A percentile compares a stretch with the other conserved stretches of the same genome.
Evolutionary conservation across 1,140 invertebrate genomes (phyloP).

Genomic region (Eurosta solidaginis): DNA sequence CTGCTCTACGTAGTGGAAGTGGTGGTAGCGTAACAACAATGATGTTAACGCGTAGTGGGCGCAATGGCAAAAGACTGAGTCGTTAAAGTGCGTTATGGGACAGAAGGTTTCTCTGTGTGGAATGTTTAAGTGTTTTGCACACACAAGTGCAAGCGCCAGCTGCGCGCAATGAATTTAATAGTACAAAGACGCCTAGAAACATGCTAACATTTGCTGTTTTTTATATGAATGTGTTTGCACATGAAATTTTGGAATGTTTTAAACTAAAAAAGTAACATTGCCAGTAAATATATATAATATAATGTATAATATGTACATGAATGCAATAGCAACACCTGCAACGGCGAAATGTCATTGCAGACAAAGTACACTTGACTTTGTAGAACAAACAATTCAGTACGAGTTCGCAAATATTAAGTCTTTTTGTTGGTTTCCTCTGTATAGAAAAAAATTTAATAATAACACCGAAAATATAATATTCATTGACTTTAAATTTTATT

Average conservation of each 20-base stretch:
- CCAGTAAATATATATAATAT: background rate
- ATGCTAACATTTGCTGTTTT: slow-evolving; percentile 8
- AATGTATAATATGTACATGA: background rate
- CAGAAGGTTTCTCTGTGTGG: background rate
- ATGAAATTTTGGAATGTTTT: background rate
- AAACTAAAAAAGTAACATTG: background rate
- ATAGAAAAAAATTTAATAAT: background rate
- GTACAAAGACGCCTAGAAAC: background rate
- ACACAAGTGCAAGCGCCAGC: background rate
- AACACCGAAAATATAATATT: background rate
- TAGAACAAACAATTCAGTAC: no score
- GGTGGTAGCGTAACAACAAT: background rate
- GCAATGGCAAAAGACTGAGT: slow-evolving; percentile 27
- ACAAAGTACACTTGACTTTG: no score
- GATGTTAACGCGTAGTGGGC: slow-evolving; percentile 19
- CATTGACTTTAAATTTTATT: background rate
- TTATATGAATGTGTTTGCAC: background rate
- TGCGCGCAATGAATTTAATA: background rate
- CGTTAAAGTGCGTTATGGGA: background rate
- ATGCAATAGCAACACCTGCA: background rate
- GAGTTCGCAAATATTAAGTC: background rate
- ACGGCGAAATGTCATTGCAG: background rate
- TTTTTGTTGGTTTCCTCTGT: background rate
- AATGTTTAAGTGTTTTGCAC: background rate
- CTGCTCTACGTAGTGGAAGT: background rate